Evolutionary conservation across 2,888 invertebrate species (phyloP).

Genomic region (Myopa testacea): DNA sequence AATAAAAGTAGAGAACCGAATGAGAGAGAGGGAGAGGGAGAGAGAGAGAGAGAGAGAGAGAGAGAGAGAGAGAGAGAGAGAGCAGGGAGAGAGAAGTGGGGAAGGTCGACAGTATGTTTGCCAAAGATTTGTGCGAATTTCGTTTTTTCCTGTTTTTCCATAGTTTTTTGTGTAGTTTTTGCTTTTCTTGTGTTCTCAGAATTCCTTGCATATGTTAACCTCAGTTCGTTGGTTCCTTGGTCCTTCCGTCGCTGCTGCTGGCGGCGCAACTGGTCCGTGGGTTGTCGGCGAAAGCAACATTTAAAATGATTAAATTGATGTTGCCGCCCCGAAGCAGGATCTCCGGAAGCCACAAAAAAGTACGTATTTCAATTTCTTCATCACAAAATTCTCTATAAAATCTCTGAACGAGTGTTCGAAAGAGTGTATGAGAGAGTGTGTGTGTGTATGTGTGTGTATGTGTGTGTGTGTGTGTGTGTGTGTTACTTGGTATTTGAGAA

Average conservation of each 20-base stretch:
- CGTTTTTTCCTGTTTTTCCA: not conserved
- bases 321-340: conserved; percentile 29
- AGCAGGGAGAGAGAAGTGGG: not conserved
- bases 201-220: conserved; percentile 19
- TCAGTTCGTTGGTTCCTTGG: not conserved
- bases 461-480: not conserved
- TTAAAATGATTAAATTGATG: conserved; percentile 40
- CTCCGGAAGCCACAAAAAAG: conserved; percentile 2
- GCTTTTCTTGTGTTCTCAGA: not conserved
- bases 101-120: conserved; percentile 25
- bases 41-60: not conserved
- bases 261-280: not conserved
- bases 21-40: not conserved
- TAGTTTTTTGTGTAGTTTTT: not conserved
- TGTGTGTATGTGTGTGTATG: not conserved
- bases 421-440: not conserved
- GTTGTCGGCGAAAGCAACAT: conserved; percentile 29
- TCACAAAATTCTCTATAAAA: not conserved
- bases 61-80: not conserved
- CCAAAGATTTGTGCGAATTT: conserved; percentile 30
- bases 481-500: conserved; percentile 45
- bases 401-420: not conserved
- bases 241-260: not conserved
- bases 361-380: conserved; percentile 19
- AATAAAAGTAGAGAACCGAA: not conserved